These are phyloP conservation scores for Drosophila bipectinata DNA, from an alignment of 1,140 invertebrate species.

Conservation along the genomic window DNA sequence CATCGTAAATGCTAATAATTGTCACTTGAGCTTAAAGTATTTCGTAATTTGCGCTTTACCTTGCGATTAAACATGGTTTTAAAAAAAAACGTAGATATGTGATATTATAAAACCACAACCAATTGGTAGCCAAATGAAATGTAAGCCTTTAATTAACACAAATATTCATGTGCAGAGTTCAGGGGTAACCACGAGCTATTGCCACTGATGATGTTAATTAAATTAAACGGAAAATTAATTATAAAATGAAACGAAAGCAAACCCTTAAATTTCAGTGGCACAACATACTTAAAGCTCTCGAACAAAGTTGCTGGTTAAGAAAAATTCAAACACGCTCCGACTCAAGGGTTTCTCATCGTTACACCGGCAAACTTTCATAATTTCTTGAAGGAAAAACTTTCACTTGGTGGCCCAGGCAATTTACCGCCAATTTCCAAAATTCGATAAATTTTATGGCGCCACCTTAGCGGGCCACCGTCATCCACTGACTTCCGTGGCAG, in stretches of 20 bases:
- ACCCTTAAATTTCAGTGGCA: background rate
- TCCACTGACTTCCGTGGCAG: background rate
- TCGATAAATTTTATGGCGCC: conserved; percentile 54
- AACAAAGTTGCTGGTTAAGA: background rate
- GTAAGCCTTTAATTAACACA: conserved; percentile 13
- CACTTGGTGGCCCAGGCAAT: conserved; percentile 19
- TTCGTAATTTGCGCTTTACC: background rate
- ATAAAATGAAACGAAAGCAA: background rate
- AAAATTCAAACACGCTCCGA: conserved; percentile 1
- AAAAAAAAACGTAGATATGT: background rate
- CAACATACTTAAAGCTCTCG: conserved; percentile 2
- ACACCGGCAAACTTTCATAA: conserved; percentile 37
- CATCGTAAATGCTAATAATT: conserved; percentile 1
- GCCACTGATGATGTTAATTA: conserved; percentile 32
- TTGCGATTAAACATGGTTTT: background rate
- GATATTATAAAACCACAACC: background rate
- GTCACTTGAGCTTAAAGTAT: background rate
- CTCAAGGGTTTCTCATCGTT: conserved; percentile 11
- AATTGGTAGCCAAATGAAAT: conserved; percentile 2
- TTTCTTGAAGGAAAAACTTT: conserved; percentile 44
- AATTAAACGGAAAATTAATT: conserved; percentile 26
- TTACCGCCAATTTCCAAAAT: conserved; percentile 40
- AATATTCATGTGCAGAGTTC: conserved; percentile 20
- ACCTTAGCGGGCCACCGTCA: conserved; percentile 29
- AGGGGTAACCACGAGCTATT: conserved; percentile 18